Percentiles rank a stretch among this genome's conserved stretches.
phyloP scores from a whole-genome alignment of 2,797 vertebrate genomes.

The Limosa lapponica region DNA sequence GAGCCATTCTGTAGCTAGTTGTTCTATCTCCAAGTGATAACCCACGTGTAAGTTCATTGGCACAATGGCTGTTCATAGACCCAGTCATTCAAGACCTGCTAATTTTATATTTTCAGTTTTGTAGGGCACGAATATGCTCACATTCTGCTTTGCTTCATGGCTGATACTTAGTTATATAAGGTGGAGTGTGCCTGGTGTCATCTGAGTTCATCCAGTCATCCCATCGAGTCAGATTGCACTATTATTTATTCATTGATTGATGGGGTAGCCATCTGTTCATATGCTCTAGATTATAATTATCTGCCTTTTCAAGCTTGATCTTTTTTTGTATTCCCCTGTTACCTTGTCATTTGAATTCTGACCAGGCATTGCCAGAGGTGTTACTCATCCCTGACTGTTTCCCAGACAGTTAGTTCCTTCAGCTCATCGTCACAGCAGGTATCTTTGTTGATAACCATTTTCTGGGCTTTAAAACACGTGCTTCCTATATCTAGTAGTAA shows the following conservation, averaged over 20 bases:
- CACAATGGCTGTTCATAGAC: not conserved
- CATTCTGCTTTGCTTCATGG: not conserved
- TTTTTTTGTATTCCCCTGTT: conserved; percentile 24
- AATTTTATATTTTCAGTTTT: not conserved
- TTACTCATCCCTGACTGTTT: not conserved
- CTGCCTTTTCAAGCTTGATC: conserved; percentile 15
- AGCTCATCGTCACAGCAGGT: not conserved
- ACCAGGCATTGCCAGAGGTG: conserved; percentile 15
- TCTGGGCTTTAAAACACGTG: not conserved
- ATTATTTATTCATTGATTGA: conserved; percentile 65
- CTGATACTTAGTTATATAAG: conserved; percentile 12
- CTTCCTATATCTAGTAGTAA: not conserved
- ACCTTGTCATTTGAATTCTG: conserved; percentile 24
- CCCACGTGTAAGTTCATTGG: not conserved
- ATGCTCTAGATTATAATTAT: conserved; percentile 46
- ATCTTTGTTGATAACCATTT: not conserved
- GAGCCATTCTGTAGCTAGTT: not conserved
- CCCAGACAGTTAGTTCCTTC: not conserved
- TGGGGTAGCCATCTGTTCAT: conserved; percentile 51
- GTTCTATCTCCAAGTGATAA: not conserved
- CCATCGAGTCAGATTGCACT: conserved; percentile 29
- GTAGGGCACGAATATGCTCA: not conserved
- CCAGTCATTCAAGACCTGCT: not conserved
- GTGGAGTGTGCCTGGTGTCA: not conserved
- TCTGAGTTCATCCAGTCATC: conserved; percentile 50